Evolutionary conservation across 2,888 invertebrate species (phyloP).

Genomic region (Vanessa cardui): DNA sequence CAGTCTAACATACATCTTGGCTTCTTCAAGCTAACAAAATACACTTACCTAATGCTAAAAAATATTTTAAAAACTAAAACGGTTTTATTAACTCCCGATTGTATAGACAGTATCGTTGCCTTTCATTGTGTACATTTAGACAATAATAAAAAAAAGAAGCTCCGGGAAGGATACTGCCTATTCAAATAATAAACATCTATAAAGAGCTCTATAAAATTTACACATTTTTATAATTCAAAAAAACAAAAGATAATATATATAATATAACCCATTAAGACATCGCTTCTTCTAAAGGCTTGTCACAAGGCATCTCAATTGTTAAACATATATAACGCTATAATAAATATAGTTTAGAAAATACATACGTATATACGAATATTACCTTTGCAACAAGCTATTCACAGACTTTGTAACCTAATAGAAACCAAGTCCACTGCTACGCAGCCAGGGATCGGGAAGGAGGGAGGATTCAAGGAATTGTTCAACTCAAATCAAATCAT

Average conservation of each 20-base stretch:
- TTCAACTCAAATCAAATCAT: neutral
- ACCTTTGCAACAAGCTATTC: conserved; percentile 79
- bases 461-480: conserved; percentile 39
- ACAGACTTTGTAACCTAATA: conserved; percentile 67
- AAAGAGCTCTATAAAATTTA: conserved; percentile 72
- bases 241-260: conserved; percentile 4
- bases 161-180: conserved; percentile 76
- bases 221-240: conserved; percentile 62
- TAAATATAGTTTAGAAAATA: conserved; percentile 47
- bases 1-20: conserved; percentile 82
- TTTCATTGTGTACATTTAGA: conserved; percentile 41
- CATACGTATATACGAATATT: conserved; percentile 56
- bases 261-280: conserved; percentile 55
- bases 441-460: conserved; percentile 61
- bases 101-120: conserved; percentile 76
- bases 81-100: conserved; percentile 57
- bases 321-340: conserved; percentile 52
- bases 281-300: conserved; percentile 66
- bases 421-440: conserved; percentile 82
- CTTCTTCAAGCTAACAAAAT: conserved; percentile 82
- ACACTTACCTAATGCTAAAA: conserved; percentile 81
- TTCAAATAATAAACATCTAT: conserved; percentile 75
- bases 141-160: conserved; percentile 31
- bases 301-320: conserved; percentile 70
- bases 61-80: conserved; percentile 70